Conservation (phyloP, 1,140 invertebrate genomes). For the Cydia strobilella region DNA sequence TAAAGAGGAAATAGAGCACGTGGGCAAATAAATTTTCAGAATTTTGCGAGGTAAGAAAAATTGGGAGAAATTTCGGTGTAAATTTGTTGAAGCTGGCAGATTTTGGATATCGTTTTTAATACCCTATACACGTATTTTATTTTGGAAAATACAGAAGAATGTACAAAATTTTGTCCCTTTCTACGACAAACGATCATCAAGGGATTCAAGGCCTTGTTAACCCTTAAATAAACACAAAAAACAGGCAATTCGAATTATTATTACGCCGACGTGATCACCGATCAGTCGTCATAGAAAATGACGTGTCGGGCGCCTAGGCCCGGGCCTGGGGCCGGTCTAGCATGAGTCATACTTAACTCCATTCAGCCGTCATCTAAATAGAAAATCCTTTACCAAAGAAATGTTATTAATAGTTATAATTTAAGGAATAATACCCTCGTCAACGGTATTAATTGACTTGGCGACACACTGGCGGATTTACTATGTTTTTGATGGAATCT, state of each 20-base stretch:
- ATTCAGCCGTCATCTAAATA: background rate
- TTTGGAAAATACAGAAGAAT: no score
- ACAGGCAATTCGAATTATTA: no score
- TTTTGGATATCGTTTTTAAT: background rate
- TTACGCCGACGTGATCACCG: no score
- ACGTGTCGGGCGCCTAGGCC: no score
- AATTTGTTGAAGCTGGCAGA: background rate
- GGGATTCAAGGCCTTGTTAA: no score
- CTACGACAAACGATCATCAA: no score
- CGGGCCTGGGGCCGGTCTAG: no score
- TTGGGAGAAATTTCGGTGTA: background rate
- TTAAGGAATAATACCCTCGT: background rate
- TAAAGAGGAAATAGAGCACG: conserved; percentile 13
- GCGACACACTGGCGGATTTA: background rate
- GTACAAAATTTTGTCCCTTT: no score
- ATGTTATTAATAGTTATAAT: background rate
- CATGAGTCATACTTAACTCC: no score
- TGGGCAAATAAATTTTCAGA: background rate
- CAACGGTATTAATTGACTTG: background rate
- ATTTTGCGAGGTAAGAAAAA: background rate
- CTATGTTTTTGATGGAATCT: background rate
- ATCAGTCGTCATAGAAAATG: no score
- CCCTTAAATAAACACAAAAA: no score
- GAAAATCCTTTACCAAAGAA: background rate
- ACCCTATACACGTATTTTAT: no score